A percentile compares a stretch with the other conserved stretches of the same genome.
phyloP scores from a whole-genome alignment of 1,140 invertebrate species.

The Achroia grisella region DNA sequence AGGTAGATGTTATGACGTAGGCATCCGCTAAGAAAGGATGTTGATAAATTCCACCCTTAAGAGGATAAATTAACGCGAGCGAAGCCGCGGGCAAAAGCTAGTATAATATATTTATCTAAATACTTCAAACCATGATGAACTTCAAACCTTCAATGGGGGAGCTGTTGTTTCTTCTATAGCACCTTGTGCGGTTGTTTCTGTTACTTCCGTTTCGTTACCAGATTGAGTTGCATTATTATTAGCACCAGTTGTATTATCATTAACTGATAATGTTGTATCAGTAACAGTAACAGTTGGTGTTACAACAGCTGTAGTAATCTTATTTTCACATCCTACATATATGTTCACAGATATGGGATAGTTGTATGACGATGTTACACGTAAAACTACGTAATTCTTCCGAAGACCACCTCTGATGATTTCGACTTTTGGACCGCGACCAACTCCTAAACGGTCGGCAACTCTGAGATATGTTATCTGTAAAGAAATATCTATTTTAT shows the following conservation, averaged over 20 bases:
- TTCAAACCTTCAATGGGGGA: too few relatives aligned
- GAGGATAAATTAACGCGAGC: too few relatives aligned
- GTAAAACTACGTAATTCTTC: conserved; percentile 29
- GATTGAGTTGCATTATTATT: too few relatives aligned
- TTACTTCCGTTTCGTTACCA: too few relatives aligned
- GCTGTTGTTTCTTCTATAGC: too few relatives aligned
- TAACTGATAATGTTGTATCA: background rate
- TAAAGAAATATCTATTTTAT: conserved; percentile 2
- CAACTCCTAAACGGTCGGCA: conserved; percentile 40
- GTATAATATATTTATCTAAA: too few relatives aligned
- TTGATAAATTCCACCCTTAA: too few relatives aligned
- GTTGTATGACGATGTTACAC: conserved; percentile 32
- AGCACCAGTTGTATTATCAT: background rate
- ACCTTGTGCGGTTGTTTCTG: too few relatives aligned
- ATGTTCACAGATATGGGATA: conserved; percentile 46
- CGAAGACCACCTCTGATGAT: conserved; percentile 42
- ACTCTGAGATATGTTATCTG: conserved; percentile 54
- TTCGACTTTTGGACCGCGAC: conserved; percentile 31
- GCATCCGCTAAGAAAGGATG: too few relatives aligned
- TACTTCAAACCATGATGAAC: too few relatives aligned
- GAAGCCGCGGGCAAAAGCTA: too few relatives aligned
- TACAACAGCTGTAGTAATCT: conserved; percentile 2
- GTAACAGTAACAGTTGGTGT: background rate
- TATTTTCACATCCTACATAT: conserved; percentile 40
- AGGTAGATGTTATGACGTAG: too few relatives aligned